Conservation (phyloP, 2,888 invertebrate species). For the Alloscopus bannaensis region DNA sequence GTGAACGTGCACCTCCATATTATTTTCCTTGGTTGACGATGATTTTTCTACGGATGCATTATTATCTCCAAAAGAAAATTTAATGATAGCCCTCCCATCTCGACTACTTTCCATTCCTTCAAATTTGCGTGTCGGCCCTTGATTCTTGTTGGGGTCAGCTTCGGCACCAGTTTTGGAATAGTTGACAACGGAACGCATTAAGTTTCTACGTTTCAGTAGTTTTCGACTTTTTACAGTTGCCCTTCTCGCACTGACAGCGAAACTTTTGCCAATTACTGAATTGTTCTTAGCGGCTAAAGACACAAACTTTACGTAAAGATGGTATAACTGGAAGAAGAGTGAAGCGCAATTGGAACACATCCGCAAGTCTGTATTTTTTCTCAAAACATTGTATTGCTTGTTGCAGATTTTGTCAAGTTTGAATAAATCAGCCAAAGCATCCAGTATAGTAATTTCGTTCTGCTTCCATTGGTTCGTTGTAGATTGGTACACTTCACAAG, state of each 20-base stretch:
- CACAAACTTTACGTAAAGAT: constrained; percentile 50
- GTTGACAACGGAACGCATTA: too few species aligned
- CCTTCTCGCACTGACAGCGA: background rate
- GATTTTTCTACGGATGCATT: too few species aligned
- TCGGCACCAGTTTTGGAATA: background rate
- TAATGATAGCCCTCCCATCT: too few species aligned
- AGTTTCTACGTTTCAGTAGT: too few species aligned
- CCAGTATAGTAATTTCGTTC: constrained; percentile 8
- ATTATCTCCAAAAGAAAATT: too few species aligned
- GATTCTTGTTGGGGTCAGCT: background rate
- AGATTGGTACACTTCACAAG: constrained; percentile 14
- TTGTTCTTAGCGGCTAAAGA: constrained; percentile 29
- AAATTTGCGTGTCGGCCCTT: background rate
- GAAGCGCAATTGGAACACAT: constrained; percentile 44
- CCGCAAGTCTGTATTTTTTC: constrained; percentile 1
- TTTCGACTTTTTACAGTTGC: too few species aligned
- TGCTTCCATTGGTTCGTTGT: background rate
- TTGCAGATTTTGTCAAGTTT: background rate
- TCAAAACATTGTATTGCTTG: background rate
- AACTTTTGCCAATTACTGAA: constrained; percentile 33
- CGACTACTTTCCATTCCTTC: too few species aligned
- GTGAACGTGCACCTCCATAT: too few species aligned
- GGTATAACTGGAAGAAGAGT: constrained; percentile 34
- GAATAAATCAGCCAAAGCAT: constrained; percentile 9
- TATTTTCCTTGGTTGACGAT: too few species aligned